phyloP scores from a whole-genome alignment of 2,797 vertebrate species.

The Phrynocephalus forsythii region DNA sequence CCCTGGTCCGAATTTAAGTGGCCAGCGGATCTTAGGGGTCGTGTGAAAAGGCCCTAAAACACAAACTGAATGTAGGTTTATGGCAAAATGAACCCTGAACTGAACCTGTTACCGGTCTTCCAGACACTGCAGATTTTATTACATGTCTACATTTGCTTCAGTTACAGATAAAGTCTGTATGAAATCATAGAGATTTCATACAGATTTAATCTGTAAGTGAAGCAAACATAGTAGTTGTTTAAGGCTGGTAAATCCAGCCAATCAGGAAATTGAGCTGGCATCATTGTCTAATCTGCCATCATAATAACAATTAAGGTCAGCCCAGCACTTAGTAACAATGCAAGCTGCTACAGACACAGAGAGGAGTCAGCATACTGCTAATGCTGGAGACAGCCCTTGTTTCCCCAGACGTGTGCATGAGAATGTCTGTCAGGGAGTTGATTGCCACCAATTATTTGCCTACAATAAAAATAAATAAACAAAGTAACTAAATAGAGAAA shows the following conservation, averaged over 20 bases:
- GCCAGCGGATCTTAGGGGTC: too few species aligned
- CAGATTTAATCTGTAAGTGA: constrained; percentile 31
- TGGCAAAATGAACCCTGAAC: constrained; percentile 26
- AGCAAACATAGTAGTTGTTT: constrained; percentile 36
- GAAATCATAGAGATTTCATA: constrained; percentile 13
- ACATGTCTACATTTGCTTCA: background rate
- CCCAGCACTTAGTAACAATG: background rate
- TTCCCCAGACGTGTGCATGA: background rate
- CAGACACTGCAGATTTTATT: constrained; percentile 10
- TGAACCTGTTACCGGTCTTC: background rate
- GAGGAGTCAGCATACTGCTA: background rate
- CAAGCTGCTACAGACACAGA: background rate
- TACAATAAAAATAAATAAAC: background rate
- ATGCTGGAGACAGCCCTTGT: background rate
- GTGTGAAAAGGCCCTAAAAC: constrained; percentile 10
- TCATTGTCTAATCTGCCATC: constrained; percentile 45
- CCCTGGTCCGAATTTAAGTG: too few species aligned
- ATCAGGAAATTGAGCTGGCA: constrained; percentile 51
- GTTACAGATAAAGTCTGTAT: too few species aligned
- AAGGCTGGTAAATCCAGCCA: constrained; percentile 46
- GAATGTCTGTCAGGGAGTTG: background rate
- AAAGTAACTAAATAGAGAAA: constrained; percentile 26
- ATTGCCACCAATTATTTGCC: constrained; percentile 7
- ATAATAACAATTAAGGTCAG: constrained; percentile 42
- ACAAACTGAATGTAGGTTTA: constrained; percentile 27